A percentile compares a stretch with the other conserved stretches of the same genome.
These are phyloP conservation scores for Danio rerio DNA, from an alignment of 2,113 vertebrate species.

Conservation along the genomic window GRCz12tu NC_133182.1:60411001-60411500, in stretches of 20 bases:
- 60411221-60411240: slow-evolving; percentile 34
- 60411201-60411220: slow-evolving; percentile 11
- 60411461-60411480: too few relatives aligned
- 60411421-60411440: not conserved
- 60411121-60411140: slow-evolving; percentile 36
- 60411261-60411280: slow-evolving; percentile 27
- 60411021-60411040: not conserved
- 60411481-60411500: too few relatives aligned
- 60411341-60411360: not conserved
- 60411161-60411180: slow-evolving; percentile 38
- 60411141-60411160: slow-evolving; percentile 29
- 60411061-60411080: not conserved
- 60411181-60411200: slow-evolving; percentile 24
- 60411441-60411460: not conserved
- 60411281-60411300: slow-evolving; percentile 21
- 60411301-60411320: not conserved
- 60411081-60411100: not conserved
- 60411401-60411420: not conserved
- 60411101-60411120: not conserved
- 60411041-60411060: not conserved
- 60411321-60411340: not conserved
- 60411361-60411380: not conserved
- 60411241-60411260: slow-evolving; percentile 6
- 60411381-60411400: not conserved
- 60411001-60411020: not conserved